These are phyloP conservation scores for Scatophagus argus DNA, from an alignment of 2,113 vertebrate genomes.

Conservation along the genomic window DNA sequence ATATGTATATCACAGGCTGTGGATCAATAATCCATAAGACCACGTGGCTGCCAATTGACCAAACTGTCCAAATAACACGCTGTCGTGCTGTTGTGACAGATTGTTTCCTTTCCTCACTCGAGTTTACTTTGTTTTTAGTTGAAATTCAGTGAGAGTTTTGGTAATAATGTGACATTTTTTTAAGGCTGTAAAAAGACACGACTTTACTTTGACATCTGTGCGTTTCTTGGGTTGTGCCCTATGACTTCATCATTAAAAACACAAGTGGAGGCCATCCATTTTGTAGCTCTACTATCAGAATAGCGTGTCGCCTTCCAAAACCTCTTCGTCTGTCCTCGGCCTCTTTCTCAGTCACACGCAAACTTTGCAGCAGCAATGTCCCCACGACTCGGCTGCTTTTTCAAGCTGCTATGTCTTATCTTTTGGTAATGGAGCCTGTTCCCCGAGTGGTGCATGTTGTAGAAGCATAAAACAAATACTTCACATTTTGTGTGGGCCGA, in stretches of 20 bases:
- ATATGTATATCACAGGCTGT: not conserved
- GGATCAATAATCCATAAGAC: not conserved
- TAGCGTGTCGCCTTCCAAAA: too few species aligned
- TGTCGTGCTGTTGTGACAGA: too few species aligned
- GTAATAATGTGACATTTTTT: too few species aligned
- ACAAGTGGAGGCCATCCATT: not conserved
- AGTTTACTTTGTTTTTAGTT: not conserved
- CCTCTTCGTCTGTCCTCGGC: not conserved
- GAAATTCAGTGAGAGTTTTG: too few species aligned
- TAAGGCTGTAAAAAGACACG: too few species aligned
- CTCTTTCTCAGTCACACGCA: not conserved
- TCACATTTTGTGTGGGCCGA: slow-evolving; percentile 66
- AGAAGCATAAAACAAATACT: slow-evolving; percentile 53
- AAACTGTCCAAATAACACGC: not conserved
- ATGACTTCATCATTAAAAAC: not conserved
- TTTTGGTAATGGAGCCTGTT: not conserved
- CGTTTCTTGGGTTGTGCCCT: too few species aligned
- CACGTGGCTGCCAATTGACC: not conserved
- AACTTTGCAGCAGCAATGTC: not conserved
- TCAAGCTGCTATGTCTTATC: slow-evolving; percentile 7
- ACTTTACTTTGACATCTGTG: too few species aligned
- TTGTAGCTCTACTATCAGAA: not conserved
- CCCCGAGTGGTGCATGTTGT: not conserved
- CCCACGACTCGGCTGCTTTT: not conserved
- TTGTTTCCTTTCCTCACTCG: too few species aligned